phyloP scores from a whole-genome alignment of 2,113 vertebrate species.

The Globicephala melas region DNA sequence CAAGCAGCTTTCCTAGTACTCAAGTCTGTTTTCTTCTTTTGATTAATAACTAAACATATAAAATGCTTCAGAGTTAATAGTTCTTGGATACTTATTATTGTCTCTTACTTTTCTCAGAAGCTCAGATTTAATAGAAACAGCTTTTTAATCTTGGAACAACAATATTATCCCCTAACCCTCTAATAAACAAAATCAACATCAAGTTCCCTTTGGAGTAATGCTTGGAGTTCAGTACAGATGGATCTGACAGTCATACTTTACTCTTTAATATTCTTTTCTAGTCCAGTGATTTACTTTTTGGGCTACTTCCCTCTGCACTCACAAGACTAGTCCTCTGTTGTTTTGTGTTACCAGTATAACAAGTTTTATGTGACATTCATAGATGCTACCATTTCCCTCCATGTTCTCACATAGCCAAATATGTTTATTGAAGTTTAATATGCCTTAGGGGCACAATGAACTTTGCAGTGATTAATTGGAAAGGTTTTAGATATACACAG shows the following conservation, averaged over 20 bases:
- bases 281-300: background rate
- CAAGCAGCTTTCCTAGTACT: background rate
- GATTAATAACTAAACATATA: background rate
- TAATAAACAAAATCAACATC: conserved; percentile 21
- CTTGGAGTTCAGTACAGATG: background rate
- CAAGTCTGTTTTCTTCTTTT: background rate
- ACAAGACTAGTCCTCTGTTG: background rate
- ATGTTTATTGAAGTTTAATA: conserved; percentile 61
- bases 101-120: conserved; percentile 5
- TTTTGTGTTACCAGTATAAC: background rate
- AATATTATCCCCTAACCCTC: background rate
- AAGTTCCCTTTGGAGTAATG: background rate
- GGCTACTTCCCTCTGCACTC: background rate
- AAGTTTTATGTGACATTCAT: background rate
- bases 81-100: background rate
- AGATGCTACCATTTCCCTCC: conserved; percentile 53
- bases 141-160: background rate
- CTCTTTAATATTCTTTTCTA: background rate
- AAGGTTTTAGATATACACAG: conserved; percentile 71
- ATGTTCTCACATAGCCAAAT: conserved; percentile 48
- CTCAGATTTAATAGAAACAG: background rate
- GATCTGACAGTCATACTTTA: background rate
- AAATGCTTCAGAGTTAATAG: background rate
- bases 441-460: conserved; percentile 66
- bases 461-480: conserved; percentile 73